Percentiles rank a stretch among this genome's conserved stretches.
These are phyloP conservation scores for Nysson spinosus DNA, from an alignment of 2,888 invertebrate species.

Conservation along the genomic window DNA sequence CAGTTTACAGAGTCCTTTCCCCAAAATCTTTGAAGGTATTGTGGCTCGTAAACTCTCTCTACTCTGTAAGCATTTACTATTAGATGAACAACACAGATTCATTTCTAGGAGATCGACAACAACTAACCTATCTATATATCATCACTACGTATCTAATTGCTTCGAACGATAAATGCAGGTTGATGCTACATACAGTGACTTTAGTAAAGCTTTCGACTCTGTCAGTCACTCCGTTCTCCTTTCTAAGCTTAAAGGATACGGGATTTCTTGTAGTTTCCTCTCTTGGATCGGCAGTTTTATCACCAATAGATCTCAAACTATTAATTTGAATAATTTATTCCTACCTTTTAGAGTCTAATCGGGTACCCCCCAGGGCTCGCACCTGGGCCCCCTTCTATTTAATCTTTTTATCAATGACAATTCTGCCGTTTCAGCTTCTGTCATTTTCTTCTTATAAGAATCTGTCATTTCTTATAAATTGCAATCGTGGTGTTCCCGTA, in stretches of 20 bases:
- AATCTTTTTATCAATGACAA: neutral
- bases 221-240: neutral
- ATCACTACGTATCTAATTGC: neutral
- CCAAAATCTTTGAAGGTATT: slow-evolving; percentile 5
- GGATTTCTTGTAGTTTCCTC: neutral
- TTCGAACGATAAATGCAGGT: neutral
- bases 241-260: neutral
- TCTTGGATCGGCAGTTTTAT: neutral
- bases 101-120: neutral
- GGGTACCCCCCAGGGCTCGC: neutral
- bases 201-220: slow-evolving; percentile 11
- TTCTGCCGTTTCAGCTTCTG: too few relatives aligned
- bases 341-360: neutral
- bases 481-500: neutral
- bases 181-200: slow-evolving; percentile 9
- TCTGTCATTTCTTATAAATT: neutral
- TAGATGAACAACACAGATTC: slow-evolving; percentile 10
- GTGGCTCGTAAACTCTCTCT: neutral
- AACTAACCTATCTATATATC: neutral
- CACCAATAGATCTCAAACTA: neutral
- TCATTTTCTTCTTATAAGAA: neutral
- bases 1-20: neutral
- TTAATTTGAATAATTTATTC: neutral
- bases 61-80: neutral
- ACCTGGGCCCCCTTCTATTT: neutral